Evolutionary conservation across 2,797 vertebrate species (phyloP), one percentile per base, ranked within the genome.

Genomic region (Cynodonichthys magdalenae): DNA sequence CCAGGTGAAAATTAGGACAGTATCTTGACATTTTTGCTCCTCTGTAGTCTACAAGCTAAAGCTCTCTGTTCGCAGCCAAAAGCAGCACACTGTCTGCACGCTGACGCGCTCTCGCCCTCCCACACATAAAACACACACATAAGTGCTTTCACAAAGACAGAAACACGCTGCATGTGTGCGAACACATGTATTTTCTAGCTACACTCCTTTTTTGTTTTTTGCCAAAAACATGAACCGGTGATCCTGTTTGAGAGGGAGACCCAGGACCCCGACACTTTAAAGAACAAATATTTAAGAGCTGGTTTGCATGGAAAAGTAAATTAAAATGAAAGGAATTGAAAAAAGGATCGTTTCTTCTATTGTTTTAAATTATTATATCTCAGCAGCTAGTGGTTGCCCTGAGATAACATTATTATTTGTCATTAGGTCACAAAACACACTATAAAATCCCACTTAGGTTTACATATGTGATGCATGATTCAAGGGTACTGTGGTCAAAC

Each of bases 1-100:
- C 85, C 73, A 81, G 84, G 81, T 90, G 84, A 85, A 89, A 92
- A 93, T 91, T 85, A 91, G 92, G 92, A 93, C 92, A 87, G 88
- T 89, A 92, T 92, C 91, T 89, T 88, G 92, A 93, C 89, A 90
- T 91, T 92, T 92, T 86, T 63, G 75, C 77, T 84, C 86, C 71
- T 82, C 70, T 84, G 83, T 82, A 79, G 75, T 84, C 85, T 80
- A 74, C 71, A 80, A 77, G 77, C 82, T 75, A 73, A 86, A 85
- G 86, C 88, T 86, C 87, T 90, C 85, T 89, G 85, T 87, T 90
- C 84, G 17, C 73, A 77, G 72, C 78, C 75, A 76, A 81, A 83
- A 82, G 69, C 64, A 66, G 74, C 68, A 74, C 71, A 55, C 63
- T 71, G 80, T 51, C 81, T 69, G 46, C 46, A 20, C 63, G 4